Base-by-base conservation (phyloP, 1,140 invertebrate species). In the Drosophila navojoa region DNA sequence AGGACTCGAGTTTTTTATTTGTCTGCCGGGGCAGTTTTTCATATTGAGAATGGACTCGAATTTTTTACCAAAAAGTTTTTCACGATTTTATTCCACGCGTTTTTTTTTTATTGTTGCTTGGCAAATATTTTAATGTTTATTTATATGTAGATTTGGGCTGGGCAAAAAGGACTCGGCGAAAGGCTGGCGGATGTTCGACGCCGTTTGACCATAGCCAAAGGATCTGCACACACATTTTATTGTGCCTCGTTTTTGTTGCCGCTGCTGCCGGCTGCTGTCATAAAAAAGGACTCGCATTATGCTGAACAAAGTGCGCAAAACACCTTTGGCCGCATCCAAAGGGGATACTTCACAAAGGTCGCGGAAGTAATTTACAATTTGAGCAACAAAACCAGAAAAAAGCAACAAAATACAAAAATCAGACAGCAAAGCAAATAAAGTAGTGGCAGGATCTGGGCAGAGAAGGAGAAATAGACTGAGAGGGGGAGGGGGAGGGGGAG, bases 341-440 rank as follows among this genome's bases (percentile, higher is more conserved):
- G 79, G 71, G 75, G 64, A 74, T 55, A 77, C 71, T 80, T 77
- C 62, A 84, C 84, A 89, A 89, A 84, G 77, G 73, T 68, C 74
- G 73, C 84, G 84, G 84, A 87, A 89, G 84, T 87, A 87, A 87
- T 87, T 87, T 89, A 84, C 82, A 87, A 87, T 86, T 87, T 87
- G 79, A 53, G 42, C 22, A 69, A 50, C 68, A 40, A 78, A 77
- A 64, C 64, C 42, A 32, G 38, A 13, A 40, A 54, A 53, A 52
- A 13, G 4, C 1, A 15, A 42, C 7, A 35, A 40, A 11, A 77
- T 68, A 62, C n/a, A 45, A 77, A 81, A 68, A 66, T 64, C 74
- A 81, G 62, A 66, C 73, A 68, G 50, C 53, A 71, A 62, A 63
- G 72, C 67, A 87, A 81, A 77, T 71, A 77, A 74, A 82, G 67